A percentile compares a stretch with the other conserved stretches of the same genome.
Evolutionary conservation across 1,140 invertebrate species (phyloP).

Genomic region (Ceratina japonica): DNA sequence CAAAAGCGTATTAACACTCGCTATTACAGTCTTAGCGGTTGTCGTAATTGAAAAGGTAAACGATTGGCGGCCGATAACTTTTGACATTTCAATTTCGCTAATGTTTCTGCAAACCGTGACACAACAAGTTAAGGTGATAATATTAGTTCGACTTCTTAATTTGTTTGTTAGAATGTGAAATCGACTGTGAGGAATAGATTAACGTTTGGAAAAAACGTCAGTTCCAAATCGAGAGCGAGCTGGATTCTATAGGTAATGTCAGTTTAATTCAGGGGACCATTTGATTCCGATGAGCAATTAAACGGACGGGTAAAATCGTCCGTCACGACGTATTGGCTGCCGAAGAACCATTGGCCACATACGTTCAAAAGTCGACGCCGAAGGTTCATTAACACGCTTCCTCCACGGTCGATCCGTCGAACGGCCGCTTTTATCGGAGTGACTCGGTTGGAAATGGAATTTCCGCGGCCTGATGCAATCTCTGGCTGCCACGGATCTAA

Average conservation of each 20-base stretch:
- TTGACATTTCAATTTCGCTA: too few relatives aligned
- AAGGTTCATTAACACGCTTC: constrained; percentile 46
- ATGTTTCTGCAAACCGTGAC: too few relatives aligned
- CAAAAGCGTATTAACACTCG: too few relatives aligned
- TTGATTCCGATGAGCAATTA: constrained; percentile 35
- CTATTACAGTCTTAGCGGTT: too few relatives aligned
- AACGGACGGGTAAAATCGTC: constrained; percentile 28
- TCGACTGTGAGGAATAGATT: too few relatives aligned
- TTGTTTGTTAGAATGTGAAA: too few relatives aligned
- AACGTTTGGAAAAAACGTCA: too few relatives aligned
- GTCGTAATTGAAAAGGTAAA: too few relatives aligned
- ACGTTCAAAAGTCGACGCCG: constrained; percentile 10
- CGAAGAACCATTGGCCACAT: background rate
- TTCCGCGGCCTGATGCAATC: constrained; percentile 31
- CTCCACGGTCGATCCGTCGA: background rate
- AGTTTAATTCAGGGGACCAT: constrained; percentile 14
- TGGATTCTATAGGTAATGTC: constrained; percentile 6
- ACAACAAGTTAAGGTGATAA: too few relatives aligned
- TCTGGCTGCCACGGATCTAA: constrained; percentile 8
- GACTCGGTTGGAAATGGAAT: constrained; percentile 43
- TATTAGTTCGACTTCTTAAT: too few relatives aligned
- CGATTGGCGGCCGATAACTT: too few relatives aligned
- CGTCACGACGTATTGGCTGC: constrained; percentile 14
- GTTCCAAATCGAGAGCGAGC: too few relatives aligned
- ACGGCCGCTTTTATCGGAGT: constrained; percentile 6